These are phyloP conservation scores for Scarus forsteni DNA, from an alignment of 2,797 vertebrate genomes.

Conservation along the genomic window DNA sequence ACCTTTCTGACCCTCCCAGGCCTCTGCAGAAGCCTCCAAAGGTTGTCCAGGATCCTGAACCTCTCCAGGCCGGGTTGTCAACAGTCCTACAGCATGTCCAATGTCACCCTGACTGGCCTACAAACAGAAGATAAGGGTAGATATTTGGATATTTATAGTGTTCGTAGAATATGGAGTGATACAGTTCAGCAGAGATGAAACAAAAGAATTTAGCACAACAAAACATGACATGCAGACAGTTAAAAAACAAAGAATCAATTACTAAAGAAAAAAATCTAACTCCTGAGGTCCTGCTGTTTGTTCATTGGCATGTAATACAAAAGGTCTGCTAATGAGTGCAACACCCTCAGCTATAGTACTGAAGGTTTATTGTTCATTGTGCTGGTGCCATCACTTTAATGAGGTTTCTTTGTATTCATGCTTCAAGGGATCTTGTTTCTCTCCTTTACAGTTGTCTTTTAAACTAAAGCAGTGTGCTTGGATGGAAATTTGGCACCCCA, in stretches of 20 bases:
- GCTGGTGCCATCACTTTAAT: slow-evolving; percentile 43
- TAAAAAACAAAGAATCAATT: not conserved
- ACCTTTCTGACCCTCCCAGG: slow-evolving; percentile 80
- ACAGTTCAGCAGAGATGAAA: not conserved
- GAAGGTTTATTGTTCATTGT: slow-evolving; percentile 18
- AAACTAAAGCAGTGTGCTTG: slow-evolving; percentile 31
- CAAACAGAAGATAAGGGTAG: not conserved
- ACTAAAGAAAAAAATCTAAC: not conserved
- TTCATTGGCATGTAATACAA: slow-evolving; percentile 7
- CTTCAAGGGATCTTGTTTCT: slow-evolving; percentile 6
- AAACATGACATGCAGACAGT: not conserved
- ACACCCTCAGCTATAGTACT: slow-evolving; percentile 3
- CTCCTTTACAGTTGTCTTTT: slow-evolving; percentile 33
- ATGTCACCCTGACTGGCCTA: slow-evolving; percentile 94
- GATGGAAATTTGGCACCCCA: slow-evolving; percentile 23
- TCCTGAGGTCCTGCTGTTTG: slow-evolving; percentile 17
- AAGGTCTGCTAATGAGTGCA: slow-evolving; percentile 22
- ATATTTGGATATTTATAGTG: not conserved
- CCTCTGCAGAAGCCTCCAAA: slow-evolving; percentile 65
- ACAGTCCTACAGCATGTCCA: slow-evolving; percentile 90
- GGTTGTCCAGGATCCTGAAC: slow-evolving; percentile 65
- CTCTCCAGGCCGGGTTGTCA: slow-evolving; percentile 84
- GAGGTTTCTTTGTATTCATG: slow-evolving; percentile 29
- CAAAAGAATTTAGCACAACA: not conserved
- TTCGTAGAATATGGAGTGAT: not conserved